These are phyloP conservation scores for Zaprionus taronus DNA, from an alignment of 1,140 invertebrate species.

Conservation along the genomic window DNA sequence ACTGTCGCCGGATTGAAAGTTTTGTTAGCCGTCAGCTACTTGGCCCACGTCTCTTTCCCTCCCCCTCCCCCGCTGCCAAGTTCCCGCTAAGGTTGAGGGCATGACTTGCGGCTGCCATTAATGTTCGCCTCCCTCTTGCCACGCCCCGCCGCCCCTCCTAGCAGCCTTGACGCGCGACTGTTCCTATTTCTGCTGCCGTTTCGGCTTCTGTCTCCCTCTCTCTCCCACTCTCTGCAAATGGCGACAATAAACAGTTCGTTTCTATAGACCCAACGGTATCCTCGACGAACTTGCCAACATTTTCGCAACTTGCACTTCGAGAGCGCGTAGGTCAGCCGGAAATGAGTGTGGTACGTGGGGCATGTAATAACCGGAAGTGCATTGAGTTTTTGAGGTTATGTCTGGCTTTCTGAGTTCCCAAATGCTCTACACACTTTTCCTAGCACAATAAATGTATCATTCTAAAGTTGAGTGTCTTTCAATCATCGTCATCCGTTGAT, in stretches of 20 bases:
- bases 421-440: neutral
- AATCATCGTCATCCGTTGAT: neutral
- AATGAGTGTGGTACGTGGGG: constrained; percentile 1
- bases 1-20: constrained; percentile 66
- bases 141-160: constrained; percentile 11
- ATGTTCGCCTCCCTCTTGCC: constrained; percentile 42
- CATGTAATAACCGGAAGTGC: constrained; percentile 6
- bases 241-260: constrained; percentile 53
- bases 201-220: neutral
- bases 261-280: neutral
- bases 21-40: constrained; percentile 77
- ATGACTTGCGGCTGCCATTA: constrained; percentile 72
- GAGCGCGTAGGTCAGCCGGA: neutral
- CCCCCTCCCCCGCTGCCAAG: constrained; percentile 1
- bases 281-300: constrained; percentile 2
- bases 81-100: constrained; percentile 64
- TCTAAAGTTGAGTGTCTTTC: neutral
- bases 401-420: neutral
- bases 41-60: constrained; percentile 30
- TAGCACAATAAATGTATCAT: neutral
- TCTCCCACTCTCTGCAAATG: constrained; percentile 24
- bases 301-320: neutral
- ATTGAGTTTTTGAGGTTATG: constrained; percentile 3
- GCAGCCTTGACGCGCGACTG: constrained; percentile 63
- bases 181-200: constrained; percentile 14